Evolutionary conservation across 2,113 vertebrate genomes (phyloP).

Genomic region (Clinocottus analis): DNA sequence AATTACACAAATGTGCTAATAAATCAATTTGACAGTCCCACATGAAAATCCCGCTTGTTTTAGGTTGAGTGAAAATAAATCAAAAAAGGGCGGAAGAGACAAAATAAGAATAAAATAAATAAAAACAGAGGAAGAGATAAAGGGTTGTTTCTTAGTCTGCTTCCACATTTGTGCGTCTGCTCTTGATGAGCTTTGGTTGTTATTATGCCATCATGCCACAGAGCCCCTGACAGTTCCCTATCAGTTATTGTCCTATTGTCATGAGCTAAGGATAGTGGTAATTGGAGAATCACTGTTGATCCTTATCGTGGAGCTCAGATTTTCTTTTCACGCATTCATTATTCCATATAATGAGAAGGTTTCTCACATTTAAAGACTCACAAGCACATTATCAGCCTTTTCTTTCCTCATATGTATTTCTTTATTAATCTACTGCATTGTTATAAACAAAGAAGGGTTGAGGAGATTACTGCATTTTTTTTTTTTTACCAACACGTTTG

Average conservation of each 20-base stretch:
- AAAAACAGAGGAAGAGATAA: conserved; percentile 1
- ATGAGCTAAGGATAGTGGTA: conserved; percentile 57
- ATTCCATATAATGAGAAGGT: conserved; percentile 62
- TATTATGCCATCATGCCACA: conserved; percentile 60
- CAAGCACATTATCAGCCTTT: conserved; percentile 38
- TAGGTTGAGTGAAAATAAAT: conserved; percentile 16
- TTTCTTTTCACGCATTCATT: conserved; percentile 63
- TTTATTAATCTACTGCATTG: conserved; percentile 44
- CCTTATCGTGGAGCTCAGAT: conserved; percentile 52
- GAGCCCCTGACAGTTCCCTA: conserved; percentile 57
- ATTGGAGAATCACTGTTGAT: conserved; percentile 74
- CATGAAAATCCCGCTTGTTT: conserved; percentile 33
- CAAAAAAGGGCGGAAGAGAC: background rate
- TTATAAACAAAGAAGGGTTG: conserved; percentile 18
- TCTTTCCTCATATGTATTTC: conserved; percentile 24
- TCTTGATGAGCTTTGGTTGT: conserved; percentile 51
- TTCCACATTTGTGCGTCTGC: conserved; percentile 38
- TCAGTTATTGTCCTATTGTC: conserved; percentile 69
- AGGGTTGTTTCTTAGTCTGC: conserved; percentile 20
- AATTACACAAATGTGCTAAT: conserved; percentile 67
- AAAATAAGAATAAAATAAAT: background rate
- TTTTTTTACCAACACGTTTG: conserved; percentile 11
- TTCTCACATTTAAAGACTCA: conserved; percentile 37
- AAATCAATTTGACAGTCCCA: conserved; percentile 53
- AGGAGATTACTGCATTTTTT: conserved; percentile 9